Evolutionary conservation across 2,113 vertebrate genomes (phyloP).

Genomic region (Gadus macrocephalus): DNA sequence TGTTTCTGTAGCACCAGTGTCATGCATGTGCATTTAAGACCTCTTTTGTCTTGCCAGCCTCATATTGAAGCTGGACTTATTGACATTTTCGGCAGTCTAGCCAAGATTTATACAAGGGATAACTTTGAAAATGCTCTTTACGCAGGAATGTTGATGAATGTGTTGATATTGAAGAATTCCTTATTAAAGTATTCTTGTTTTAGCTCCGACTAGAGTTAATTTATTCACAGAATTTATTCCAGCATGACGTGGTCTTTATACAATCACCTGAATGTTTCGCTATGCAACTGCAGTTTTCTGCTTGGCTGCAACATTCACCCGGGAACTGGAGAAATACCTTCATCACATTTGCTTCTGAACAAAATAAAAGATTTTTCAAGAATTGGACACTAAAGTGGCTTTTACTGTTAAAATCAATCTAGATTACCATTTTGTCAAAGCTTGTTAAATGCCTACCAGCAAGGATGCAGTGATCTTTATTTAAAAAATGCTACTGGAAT

Average conservation of each 20-base stretch:
- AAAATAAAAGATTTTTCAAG: no score
- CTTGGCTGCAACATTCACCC: neutral
- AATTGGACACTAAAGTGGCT: neutral
- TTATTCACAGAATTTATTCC: neutral
- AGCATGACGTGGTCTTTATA: no score
- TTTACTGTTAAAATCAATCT: neutral
- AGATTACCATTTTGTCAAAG: no score
- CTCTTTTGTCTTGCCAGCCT: conserved; percentile 59
- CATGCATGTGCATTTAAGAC: conserved; percentile 46
- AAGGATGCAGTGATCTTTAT: no score
- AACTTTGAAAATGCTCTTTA: conserved; percentile 29
- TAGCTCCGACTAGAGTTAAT: conserved; percentile 24
- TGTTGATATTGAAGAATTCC: conserved; percentile 46
- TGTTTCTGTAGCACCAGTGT: conserved; percentile 44
- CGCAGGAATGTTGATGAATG: conserved; percentile 42
- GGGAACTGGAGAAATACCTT: no score
- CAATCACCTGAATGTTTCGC: no score
- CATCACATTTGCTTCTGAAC: no score
- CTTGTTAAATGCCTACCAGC: no score
- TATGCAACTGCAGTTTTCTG: no score
- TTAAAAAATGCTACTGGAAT: no score
- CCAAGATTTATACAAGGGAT: conserved; percentile 36
- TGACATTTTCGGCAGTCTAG: conserved; percentile 32
- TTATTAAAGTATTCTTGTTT: conserved; percentile 59
- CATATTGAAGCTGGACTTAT: conserved; percentile 68